Base-by-base conservation (phyloP, 1,140 invertebrate species). In the Hycleus cichorii region DNA sequence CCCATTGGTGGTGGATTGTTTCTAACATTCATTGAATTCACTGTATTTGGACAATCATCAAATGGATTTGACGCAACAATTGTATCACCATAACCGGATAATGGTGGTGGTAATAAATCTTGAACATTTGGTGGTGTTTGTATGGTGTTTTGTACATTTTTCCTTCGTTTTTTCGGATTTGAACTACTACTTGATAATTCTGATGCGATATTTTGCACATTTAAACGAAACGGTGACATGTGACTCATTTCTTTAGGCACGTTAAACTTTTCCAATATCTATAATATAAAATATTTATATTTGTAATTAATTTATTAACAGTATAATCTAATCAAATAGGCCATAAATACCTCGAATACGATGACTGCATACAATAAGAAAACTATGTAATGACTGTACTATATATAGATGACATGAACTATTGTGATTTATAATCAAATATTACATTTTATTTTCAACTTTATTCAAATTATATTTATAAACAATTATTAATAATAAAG, bases 31-130 rank as follows among this genome's bases (percentile, higher is more conserved):
- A 79, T 79, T 65, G 78, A 65, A 76, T 77, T 73, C 72, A 79
- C 75, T 65, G 82, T 68, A 76, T 84, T 80, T 24, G 91, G 90
- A 8, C 87, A 90, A 69, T 97, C 94, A 76, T 97, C 94, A 76
- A 97, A 96, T 26, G 93, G 93, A 77, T 96, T 96, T 52, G 90
- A 93, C 39, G 92, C 93, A 59, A 95, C 85, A 69, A 97, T 93
- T 45, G 92, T 95, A 69, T 95, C 92, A 42, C 91, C 92, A 76
- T 91, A 94, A 49, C 90, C 89, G 43, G 88, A 82, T 65, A 89
- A 82, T 27, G 90, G 86, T 9, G 90, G 91, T 26, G 90, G 90
- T 57, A 90, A 78, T 59, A 93, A 74, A 69, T 93, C 84, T 76
- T 89, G 83, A 67, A 87, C 81, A 62, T 80, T 81, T 48, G 83